Evolutionary conservation across 2,113 vertebrate species (phyloP).

Genomic region (Etia nguti): DNA sequence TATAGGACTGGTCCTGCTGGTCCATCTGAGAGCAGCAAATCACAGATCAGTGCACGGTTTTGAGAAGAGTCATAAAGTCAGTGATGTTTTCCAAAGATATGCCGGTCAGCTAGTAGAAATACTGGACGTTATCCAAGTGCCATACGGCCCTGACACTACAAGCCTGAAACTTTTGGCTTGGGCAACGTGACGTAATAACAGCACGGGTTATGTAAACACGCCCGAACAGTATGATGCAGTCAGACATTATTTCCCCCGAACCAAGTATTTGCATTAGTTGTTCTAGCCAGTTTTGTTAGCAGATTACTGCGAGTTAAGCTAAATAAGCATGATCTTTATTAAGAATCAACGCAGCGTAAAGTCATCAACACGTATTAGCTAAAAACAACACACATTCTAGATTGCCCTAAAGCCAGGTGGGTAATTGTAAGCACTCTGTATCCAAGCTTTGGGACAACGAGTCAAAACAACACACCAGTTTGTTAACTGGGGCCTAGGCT

Average conservation of each 20-base stretch:
- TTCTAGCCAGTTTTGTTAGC: not conserved
- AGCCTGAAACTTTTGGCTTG: not conserved
- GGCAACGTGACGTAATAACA: not conserved
- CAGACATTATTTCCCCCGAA: not conserved
- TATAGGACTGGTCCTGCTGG: slow-evolving; percentile 89
- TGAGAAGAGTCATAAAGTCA: not conserved
- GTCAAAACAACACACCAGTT: not conserved
- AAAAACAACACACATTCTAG: not conserved
- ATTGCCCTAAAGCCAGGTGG: not conserved
- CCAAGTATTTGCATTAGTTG: not conserved
- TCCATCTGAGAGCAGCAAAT: slow-evolving; percentile 82
- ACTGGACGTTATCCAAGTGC: not conserved
- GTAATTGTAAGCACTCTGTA: not conserved
- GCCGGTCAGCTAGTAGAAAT: not conserved
- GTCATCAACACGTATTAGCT: not conserved
- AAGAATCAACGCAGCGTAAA: not conserved
- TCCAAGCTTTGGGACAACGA: not conserved
- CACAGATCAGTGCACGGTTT: slow-evolving; percentile 4
- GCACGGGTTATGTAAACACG: not conserved
- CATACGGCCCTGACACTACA: not conserved
- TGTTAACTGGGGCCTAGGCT: slow-evolving; percentile 4
- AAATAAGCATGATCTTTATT: not conserved
- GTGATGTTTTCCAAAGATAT: not conserved
- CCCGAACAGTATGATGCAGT: not conserved
- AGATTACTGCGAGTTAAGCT: not conserved